These are phyloP conservation scores for Hypotaenidia okinawae DNA, from an alignment of 2,797 vertebrate genomes.

Conservation along the genomic window DNA sequence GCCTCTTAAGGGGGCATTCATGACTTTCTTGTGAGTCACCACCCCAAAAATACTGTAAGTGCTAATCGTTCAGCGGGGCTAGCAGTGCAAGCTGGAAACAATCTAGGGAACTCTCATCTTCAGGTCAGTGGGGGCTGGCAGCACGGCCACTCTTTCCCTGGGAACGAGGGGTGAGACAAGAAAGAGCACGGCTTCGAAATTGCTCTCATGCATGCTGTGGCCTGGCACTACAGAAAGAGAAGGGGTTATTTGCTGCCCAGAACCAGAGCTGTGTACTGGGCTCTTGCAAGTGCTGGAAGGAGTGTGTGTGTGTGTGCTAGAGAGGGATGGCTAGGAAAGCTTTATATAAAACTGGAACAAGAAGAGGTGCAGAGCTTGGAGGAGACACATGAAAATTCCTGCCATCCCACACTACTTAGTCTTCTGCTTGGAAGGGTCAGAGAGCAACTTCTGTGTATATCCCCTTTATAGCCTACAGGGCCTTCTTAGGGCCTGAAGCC, in stretches of 20 bases:
- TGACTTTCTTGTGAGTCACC: constrained; percentile 71
- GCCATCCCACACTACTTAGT: neutral
- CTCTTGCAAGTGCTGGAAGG: neutral
- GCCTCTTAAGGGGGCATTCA: constrained; percentile 41
- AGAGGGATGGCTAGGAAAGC: neutral
- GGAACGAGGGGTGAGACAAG: constrained; percentile 28
- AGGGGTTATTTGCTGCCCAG: neutral
- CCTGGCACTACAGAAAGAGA: neutral
- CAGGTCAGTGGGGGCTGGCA: constrained; percentile 64
- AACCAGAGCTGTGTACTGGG: neutral
- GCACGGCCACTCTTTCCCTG: neutral
- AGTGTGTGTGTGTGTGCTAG: no score
- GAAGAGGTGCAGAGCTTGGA: neutral
- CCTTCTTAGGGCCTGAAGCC: neutral
- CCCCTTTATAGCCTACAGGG: neutral
- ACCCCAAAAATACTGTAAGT: constrained; percentile 65
- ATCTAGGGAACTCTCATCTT: constrained; percentile 73
- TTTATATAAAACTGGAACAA: fast-evolving
- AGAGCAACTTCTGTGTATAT: neutral
- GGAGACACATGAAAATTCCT: neutral
- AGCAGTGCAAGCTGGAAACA: constrained; percentile 71
- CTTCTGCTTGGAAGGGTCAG: constrained; percentile 7
- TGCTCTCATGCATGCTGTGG: constrained; percentile 36
- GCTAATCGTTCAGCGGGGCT: constrained; percentile 29
- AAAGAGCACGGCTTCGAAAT: constrained; percentile 46